phyloP scores from a whole-genome alignment of 2,113 vertebrate species.

The Ceuthmochares aereus region DNA sequence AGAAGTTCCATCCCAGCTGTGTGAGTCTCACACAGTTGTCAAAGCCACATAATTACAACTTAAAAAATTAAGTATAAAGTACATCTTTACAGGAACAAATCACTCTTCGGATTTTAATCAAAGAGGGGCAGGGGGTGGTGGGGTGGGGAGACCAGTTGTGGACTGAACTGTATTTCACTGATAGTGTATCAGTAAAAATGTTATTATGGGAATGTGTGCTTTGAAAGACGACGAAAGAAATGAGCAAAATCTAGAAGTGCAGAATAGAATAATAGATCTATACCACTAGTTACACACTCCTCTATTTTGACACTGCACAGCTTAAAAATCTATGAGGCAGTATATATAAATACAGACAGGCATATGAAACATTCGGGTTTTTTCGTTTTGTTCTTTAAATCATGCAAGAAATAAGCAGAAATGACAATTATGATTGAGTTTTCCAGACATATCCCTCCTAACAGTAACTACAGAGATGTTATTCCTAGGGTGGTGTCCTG shows the following conservation, averaged over 20 bases:
- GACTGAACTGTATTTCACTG: not conserved
- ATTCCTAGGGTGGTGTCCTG: not conserved
- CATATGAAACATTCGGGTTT: accelerated
- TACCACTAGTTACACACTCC: not conserved
- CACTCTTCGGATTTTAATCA: not conserved
- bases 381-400: not conserved
- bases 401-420: not conserved
- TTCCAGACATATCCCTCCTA: not conserved
- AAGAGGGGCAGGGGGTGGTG: not conserved
- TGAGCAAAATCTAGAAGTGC: not conserved
- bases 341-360: not conserved
- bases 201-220: not conserved
- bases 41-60: not conserved
- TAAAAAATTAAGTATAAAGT: not conserved
- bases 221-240: not conserved
- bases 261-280: not conserved
- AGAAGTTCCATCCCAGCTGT: not conserved
- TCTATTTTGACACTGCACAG: not conserved
- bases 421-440: not conserved
- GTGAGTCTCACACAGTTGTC: not conserved
- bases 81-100: not conserved
- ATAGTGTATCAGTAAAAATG: not conserved
- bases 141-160: not conserved
- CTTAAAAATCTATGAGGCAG: not conserved
- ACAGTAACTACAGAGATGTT: not conserved